Conservation (phyloP, 2,888 invertebrate species). For the Xanthia icteritia region DNA sequence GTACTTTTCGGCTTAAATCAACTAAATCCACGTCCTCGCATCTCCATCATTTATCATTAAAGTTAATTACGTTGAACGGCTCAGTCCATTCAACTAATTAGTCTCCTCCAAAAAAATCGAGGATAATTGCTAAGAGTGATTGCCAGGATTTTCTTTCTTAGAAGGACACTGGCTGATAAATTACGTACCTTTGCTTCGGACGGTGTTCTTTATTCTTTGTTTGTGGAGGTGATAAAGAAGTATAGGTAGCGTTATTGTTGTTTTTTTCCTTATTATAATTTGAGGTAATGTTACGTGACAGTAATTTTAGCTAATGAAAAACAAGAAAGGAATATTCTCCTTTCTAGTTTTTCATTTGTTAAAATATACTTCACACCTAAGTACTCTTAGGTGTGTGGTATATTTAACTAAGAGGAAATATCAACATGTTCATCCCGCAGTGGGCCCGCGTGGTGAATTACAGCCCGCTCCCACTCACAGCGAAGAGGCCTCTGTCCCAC, state of each 20-base stretch:
- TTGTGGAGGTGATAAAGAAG: constrained; percentile 32
- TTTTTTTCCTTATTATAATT: background rate
- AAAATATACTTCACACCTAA: no score
- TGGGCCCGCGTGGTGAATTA: background rate
- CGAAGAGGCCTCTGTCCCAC: background rate
- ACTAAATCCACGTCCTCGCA: constrained; percentile 69
- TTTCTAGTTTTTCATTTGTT: no score
- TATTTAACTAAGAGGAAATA: background rate
- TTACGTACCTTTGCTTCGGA: constrained; percentile 71
- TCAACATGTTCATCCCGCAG: background rate
- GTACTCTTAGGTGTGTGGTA: no score
- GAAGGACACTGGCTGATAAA: constrained; percentile 84
- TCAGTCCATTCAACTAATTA: constrained; percentile 87
- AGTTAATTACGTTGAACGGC: constrained; percentile 86
- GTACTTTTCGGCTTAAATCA: constrained; percentile 63
- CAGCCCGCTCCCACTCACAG: background rate
- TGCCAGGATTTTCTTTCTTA: constrained; percentile 83
- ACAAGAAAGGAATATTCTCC: no score
- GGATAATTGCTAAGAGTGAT: constrained; percentile 87
- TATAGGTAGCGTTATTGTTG: constrained; percentile 18
- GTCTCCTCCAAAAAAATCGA: constrained; percentile 84
- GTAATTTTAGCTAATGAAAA: constrained; percentile 4
- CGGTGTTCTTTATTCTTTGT: constrained; percentile 65
- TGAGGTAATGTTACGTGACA: background rate
- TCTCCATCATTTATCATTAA: constrained; percentile 83